A percentile compares a stretch with the other conserved stretches of the same genome.
Evolutionary conservation across 2,797 vertebrate species (phyloP).

Genomic region (Pangasius macronema): DNA sequence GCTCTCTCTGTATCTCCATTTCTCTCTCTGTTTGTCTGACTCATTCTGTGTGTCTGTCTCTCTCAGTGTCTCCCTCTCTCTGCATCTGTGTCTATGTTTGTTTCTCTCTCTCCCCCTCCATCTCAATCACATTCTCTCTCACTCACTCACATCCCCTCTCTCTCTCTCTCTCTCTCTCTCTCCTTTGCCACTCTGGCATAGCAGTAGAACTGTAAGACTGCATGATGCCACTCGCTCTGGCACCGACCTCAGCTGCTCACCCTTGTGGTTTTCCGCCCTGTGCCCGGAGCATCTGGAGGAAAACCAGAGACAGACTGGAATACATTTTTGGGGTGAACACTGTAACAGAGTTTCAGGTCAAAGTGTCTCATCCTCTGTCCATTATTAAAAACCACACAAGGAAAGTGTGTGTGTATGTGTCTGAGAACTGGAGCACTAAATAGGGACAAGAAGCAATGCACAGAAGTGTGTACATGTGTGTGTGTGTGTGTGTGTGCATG

Average conservation of each 20-base stretch:
- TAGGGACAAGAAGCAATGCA: conserved; percentile 19
- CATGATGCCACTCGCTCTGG: neutral
- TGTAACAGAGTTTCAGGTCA: conserved; percentile 44
- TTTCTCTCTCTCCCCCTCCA: neutral
- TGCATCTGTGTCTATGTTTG: neutral
- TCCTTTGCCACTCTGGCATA: conserved; percentile 20
- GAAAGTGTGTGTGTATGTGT: conserved; percentile 16
- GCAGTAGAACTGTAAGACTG: neutral
- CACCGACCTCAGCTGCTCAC: neutral
- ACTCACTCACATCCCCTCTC: neutral
- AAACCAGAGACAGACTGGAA: conserved; percentile 16
- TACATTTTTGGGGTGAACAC: conserved; percentile 28
- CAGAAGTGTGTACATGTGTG: conserved; percentile 22
- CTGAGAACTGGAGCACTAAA: conserved; percentile 30
- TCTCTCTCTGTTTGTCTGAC: neutral
- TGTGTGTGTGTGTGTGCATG: conserved; percentile 5
- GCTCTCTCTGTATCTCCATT: neutral
- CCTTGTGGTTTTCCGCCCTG: conserved; percentile 31
- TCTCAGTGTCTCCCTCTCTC: neutral
- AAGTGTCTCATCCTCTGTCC: conserved; percentile 44
- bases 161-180: conserved; percentile 1
- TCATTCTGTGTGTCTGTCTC: conserved; percentile 19
- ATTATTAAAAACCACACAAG: conserved; percentile 38
- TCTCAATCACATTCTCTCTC: neutral
- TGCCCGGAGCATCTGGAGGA: conserved; percentile 31